These are phyloP conservation scores for Pelecanus crispus DNA, from an alignment of 2,113 vertebrate genomes.

Conservation along the genomic window DNA sequence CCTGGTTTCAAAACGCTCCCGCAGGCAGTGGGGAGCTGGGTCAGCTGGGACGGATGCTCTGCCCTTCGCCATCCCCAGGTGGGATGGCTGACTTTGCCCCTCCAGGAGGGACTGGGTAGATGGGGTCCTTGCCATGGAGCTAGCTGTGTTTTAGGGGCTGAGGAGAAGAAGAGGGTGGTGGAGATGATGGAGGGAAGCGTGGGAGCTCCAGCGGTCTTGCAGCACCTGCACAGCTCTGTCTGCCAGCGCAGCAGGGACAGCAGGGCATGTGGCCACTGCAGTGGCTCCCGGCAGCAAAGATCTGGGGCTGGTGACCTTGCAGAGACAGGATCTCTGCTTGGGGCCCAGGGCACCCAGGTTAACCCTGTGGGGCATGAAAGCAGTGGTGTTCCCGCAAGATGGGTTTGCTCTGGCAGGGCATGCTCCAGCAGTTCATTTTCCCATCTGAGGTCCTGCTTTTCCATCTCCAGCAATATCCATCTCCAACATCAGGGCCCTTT, in stretches of 20 bases:
- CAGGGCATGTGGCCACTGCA: fast-evolving
- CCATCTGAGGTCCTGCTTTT: neutral
- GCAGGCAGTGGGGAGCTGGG: neutral
- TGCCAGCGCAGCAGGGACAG: neutral
- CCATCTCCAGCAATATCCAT: neutral
- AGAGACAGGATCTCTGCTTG: neutral
- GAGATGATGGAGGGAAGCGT: neutral
- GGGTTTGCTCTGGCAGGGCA: neutral
- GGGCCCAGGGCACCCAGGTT: neutral
- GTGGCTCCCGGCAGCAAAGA: neutral
- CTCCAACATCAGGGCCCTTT: neutral
- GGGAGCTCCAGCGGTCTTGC: neutral
- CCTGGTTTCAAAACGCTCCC: neutral
- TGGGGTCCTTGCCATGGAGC: neutral
- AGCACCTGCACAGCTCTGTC: fast-evolving
- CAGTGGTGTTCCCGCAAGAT: fast-evolving
- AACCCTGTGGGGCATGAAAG: neutral
- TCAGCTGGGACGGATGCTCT: neutral
- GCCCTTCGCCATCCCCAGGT: neutral
- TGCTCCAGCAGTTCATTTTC: neutral
- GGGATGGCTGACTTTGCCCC: neutral
- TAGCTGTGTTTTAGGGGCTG: neutral
- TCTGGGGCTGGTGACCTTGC: neutral
- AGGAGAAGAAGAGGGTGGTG: neutral
- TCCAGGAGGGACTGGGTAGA: neutral